Conservation (phyloP, 2,888 invertebrate species). For the Merodon equestris region DNA sequence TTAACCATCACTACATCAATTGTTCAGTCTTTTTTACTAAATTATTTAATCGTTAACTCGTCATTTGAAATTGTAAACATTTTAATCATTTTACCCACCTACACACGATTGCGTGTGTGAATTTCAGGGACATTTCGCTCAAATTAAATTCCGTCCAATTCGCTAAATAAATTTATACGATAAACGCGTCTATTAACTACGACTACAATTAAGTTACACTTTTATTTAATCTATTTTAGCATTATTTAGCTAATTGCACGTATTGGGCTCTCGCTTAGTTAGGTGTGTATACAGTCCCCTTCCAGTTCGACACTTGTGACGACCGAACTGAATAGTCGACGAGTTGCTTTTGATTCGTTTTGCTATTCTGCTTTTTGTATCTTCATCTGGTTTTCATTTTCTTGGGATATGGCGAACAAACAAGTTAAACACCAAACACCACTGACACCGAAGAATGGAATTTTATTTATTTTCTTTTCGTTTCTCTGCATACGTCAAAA, state of each 20-base stretch:
- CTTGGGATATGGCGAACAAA: too few relatives aligned
- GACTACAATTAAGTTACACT: neutral
- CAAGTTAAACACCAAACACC: too few relatives aligned
- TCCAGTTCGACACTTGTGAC: constrained; percentile 35
- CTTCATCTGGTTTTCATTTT: too few relatives aligned
- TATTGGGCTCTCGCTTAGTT: too few relatives aligned
- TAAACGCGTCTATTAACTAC: neutral
- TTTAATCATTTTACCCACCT: constrained; percentile 73
- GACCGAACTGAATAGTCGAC: constrained; percentile 20
- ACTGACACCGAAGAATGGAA: too few relatives aligned
- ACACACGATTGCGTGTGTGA: constrained; percentile 90
- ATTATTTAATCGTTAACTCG: constrained; percentile 19
- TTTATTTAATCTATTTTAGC: constrained; percentile 21
- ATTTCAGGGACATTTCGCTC: constrained; percentile 81
- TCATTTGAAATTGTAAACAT: constrained; percentile 41
- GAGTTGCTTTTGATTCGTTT: constrained; percentile 24
- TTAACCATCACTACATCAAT: constrained; percentile 32
- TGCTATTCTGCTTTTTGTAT: neutral
- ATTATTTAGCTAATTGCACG: constrained; percentile 51
- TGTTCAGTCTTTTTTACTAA: constrained; percentile 11
- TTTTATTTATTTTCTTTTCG: too few relatives aligned
- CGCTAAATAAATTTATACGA: too few relatives aligned
- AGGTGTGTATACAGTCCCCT: constrained; percentile 54
- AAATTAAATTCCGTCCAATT: constrained; percentile 7
- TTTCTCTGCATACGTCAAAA: too few relatives aligned